These are phyloP conservation scores for Euphydryas editha DNA, from an alignment of 2,888 invertebrate genomes.

Conservation along the genomic window DNA sequence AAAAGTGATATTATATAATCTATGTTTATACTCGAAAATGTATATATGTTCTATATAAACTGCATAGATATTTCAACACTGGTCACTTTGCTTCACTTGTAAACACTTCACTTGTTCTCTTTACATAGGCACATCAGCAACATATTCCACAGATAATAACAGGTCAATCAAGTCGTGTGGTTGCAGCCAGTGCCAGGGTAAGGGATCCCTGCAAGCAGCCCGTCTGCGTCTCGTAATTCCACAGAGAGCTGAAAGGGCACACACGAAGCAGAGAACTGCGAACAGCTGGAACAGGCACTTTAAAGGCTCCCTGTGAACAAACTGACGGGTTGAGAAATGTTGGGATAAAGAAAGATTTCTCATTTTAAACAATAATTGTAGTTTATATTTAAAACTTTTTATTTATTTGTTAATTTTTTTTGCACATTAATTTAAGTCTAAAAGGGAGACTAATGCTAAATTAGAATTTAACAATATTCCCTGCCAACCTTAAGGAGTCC, in stretches of 20 bases:
- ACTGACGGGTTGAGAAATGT: conserved; percentile 36
- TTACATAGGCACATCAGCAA: conserved; percentile 75
- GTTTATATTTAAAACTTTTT: not conserved
- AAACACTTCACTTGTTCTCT: not conserved
- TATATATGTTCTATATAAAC: not conserved
- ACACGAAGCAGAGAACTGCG: conserved; percentile 70
- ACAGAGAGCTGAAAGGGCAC: conserved; percentile 62
- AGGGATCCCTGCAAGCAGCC: conserved; percentile 46
- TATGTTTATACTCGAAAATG: not conserved
- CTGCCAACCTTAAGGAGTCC: too few species aligned
- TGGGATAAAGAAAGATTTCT: conserved; percentile 1
- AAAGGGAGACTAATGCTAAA: too few species aligned
- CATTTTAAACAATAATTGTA: too few species aligned
- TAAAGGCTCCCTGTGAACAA: conserved; percentile 71
- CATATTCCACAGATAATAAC: conserved; percentile 71
- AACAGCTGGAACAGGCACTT: conserved; percentile 74
- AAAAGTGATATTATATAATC: too few species aligned
- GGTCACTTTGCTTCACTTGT: too few species aligned
- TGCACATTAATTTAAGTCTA: too few species aligned
- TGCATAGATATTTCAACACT: too few species aligned
- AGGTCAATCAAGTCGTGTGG: conserved; percentile 70
- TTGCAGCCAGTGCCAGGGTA: conserved; percentile 72
- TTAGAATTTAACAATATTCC: too few species aligned
- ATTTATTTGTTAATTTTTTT: too few species aligned
- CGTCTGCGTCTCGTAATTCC: conserved; percentile 52